phyloP scores from a whole-genome alignment of 2,113 vertebrate genomes.

The Prochilodus magdalenae region DNA sequence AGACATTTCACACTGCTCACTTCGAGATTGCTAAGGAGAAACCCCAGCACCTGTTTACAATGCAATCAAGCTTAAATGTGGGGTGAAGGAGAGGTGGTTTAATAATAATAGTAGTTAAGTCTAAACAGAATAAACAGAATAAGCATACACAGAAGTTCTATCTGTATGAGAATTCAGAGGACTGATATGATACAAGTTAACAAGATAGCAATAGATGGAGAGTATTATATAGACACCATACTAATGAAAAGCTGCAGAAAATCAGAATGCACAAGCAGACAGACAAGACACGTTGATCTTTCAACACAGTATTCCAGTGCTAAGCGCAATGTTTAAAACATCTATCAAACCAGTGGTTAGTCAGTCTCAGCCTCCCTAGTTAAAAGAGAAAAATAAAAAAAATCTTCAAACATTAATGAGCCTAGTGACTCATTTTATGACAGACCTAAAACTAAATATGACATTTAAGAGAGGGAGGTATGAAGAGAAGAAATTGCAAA shows the following conservation, averaged over 20 bases:
- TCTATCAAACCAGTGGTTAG: not conserved
- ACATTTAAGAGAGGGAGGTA: conserved; percentile 9
- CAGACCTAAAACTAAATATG: conserved; percentile 40
- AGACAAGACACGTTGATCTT: conserved; percentile 8
- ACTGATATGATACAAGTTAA: not conserved
- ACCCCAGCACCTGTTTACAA: conserved; percentile 7
- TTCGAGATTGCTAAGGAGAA: not conserved
- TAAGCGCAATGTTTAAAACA: not conserved
- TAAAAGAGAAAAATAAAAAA: conserved; percentile 3
- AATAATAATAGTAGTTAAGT: not conserved
- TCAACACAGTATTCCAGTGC: not conserved
- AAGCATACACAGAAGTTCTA: not conserved
- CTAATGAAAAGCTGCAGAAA: not conserved
- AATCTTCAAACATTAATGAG: conserved; percentile 3
- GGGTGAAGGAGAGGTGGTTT: not conserved
- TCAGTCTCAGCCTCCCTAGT: not conserved
- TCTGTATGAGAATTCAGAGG: not conserved
- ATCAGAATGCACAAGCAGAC: not conserved
- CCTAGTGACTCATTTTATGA: conserved; percentile 18
- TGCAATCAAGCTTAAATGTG: conserved; percentile 18
- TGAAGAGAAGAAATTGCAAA: conserved; percentile 5
- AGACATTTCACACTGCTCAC: conserved; percentile 28
- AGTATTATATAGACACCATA: not conserved
- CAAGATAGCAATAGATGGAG: not conserved
- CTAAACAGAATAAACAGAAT: not conserved